Evolutionary conservation across 2,113 vertebrate genomes (phyloP).

Genomic region (Trematomus loennbergii): DNA sequence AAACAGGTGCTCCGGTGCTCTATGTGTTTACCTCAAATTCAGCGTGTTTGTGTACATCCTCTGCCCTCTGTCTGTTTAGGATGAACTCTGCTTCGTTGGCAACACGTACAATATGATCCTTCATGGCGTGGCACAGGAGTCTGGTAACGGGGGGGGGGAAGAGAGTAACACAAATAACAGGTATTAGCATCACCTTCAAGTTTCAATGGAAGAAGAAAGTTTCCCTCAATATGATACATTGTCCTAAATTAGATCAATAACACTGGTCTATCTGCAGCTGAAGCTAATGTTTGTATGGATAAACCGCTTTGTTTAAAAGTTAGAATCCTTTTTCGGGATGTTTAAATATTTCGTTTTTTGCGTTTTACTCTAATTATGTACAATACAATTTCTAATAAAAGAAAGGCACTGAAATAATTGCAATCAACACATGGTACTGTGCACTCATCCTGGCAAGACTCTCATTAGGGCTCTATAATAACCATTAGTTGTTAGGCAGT

Average conservation of each 20-base stretch:
- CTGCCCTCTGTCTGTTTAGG: conserved; percentile 96
- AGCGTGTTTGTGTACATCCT: conserved; percentile 98
- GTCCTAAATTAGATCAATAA: neutral
- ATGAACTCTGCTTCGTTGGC: conserved; percentile 99
- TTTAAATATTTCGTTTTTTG: neutral
- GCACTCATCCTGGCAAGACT: conserved; percentile 49
- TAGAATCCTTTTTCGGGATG: neutral
- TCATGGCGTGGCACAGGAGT: conserved; percentile 98
- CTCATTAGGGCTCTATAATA: conserved; percentile 45
- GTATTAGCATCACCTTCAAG: neutral
- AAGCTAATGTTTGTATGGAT: neutral
- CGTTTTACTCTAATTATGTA: conserved; percentile 16
- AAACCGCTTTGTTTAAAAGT: neutral
- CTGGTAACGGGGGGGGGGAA: conserved; percentile 74
- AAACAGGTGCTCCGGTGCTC: neutral
- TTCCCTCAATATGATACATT: neutral
- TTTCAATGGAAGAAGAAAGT: neutral
- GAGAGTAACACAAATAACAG: neutral
- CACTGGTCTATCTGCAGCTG: neutral
- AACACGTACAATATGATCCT: conserved; percentile 98
- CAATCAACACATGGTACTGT: conserved; percentile 34
- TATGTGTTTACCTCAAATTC: conserved; percentile 92
- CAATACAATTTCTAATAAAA: neutral
- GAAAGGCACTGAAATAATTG: conserved; percentile 32
- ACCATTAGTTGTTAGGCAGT: conserved; percentile 44